Conservation (phyloP, 2,113 vertebrate species). For the Opisthocomus hoazin region DNA sequence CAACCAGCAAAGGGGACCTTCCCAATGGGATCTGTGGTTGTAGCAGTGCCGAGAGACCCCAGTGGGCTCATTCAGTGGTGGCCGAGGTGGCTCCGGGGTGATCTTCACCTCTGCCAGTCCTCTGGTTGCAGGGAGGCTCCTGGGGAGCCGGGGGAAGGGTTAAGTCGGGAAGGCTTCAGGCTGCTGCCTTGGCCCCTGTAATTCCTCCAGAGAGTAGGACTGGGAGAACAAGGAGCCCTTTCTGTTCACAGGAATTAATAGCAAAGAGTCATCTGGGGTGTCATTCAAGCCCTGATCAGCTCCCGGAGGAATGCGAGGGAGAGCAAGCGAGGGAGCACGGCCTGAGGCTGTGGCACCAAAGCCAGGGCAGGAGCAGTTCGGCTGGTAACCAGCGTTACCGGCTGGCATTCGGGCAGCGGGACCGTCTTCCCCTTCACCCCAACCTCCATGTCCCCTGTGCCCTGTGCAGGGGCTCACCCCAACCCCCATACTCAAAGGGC, state of each 20-base stretch:
- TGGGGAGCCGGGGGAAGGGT: constrained; percentile 66
- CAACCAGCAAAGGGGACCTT: not conserved
- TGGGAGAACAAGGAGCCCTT: constrained; percentile 80
- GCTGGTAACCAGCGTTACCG: constrained; percentile 22
- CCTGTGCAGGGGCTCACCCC: not conserved
- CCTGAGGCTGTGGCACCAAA: constrained; percentile 55
- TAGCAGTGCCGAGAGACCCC: not conserved
- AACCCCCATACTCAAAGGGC: not conserved
- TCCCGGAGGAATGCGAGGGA: constrained; percentile 74
- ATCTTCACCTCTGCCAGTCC: not conserved
- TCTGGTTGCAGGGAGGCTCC: not conserved
- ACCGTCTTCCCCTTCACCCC: not conserved
- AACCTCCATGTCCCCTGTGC: not conserved
- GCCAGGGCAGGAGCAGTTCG: constrained; percentile 31
- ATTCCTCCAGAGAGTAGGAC: constrained; percentile 73
- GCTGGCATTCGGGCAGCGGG: not conserved
- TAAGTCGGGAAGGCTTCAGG: constrained; percentile 71
- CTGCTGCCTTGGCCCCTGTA: constrained; percentile 71
- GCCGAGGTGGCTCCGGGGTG: not conserved
- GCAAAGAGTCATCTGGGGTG: constrained; percentile 79
- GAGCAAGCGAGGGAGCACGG: constrained; percentile 24
- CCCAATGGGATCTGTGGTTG: not conserved
- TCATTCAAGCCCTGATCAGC: constrained; percentile 80
- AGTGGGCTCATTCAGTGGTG: not conserved
- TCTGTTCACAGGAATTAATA: constrained; percentile 82